Percentiles rank a stretch among this genome's conserved stretches.
Conservation (phyloP, 2,888 invertebrate species). For the Ellobium chinense region DNA sequence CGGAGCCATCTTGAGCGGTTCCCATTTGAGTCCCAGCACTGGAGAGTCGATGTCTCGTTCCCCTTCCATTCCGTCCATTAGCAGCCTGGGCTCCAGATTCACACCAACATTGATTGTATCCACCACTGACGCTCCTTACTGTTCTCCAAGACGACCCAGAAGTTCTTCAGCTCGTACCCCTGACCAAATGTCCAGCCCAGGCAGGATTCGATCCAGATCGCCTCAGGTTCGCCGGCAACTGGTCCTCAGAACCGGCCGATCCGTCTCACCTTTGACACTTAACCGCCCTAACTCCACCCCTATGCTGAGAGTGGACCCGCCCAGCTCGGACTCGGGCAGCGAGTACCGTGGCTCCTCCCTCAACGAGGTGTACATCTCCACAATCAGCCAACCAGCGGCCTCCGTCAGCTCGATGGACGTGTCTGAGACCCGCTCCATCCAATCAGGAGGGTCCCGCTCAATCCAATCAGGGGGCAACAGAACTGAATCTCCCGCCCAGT, state of each 20-base stretch:
- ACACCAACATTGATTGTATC: neutral
- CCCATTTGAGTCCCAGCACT: too few species aligned
- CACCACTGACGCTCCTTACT: neutral
- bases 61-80: too few species aligned
- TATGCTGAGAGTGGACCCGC: neutral
- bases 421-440: neutral
- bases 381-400: neutral
- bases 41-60: too few species aligned
- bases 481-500: neutral
- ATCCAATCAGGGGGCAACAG: too few species aligned
- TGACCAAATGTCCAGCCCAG: neutral
- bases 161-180: too few species aligned
- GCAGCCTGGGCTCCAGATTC: too few species aligned
- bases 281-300: neutral
- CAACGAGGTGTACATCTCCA: neutral
- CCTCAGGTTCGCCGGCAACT: conserved; percentile 17
- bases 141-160: neutral
- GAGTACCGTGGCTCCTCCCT: neutral
- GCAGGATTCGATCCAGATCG: neutral
- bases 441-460: neutral
- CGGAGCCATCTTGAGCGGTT: too few species aligned
- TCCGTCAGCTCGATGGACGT: neutral
- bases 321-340: conserved; percentile 10
- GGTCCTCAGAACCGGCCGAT: conserved; percentile 1
- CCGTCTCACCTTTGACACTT: neutral